Percentiles rank a stretch among this genome's conserved stretches.
Conservation (phyloP, 2,797 vertebrate genomes). For the Epinephelus awoara region DNA sequence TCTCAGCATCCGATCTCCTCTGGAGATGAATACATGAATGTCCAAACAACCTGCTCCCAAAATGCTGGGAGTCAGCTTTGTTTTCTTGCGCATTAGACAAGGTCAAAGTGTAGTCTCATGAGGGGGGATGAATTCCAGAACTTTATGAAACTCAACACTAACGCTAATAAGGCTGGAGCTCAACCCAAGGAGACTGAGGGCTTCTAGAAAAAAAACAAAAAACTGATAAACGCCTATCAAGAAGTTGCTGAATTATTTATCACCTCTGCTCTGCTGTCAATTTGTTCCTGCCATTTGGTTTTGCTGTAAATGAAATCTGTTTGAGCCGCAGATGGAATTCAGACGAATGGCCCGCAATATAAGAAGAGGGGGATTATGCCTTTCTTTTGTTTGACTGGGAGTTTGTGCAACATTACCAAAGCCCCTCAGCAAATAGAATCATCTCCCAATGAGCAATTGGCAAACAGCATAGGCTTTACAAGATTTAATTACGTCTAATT, state of each 20-base stretch:
- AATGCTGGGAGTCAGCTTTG: conserved; percentile 57
- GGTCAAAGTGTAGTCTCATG: conserved; percentile 72
- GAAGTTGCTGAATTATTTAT: conserved; percentile 83
- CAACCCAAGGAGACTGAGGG: conserved; percentile 36
- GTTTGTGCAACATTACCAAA: conserved; percentile 69
- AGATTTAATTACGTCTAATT: conserved; percentile 79
- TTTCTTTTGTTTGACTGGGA: conserved; percentile 66
- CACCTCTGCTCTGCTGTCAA: conserved; percentile 67
- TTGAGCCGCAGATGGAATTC: conserved; percentile 69
- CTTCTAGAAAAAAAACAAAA: conserved; percentile 42
- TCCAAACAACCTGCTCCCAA: conserved; percentile 56
- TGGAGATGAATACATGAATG: conserved; percentile 80
- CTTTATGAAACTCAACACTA: conserved; percentile 62
- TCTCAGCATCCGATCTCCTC: conserved; percentile 69
- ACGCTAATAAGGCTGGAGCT: conserved; percentile 59
- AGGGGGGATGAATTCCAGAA: conserved; percentile 42
- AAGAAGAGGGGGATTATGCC: conserved; percentile 61
- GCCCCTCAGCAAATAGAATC: conserved; percentile 71
- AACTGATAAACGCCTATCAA: conserved; percentile 78
- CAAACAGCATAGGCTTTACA: conserved; percentile 68
- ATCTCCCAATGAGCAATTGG: conserved; percentile 66
- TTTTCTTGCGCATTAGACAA: conserved; percentile 72
- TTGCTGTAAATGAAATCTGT: conserved; percentile 76
- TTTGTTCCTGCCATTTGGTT: conserved; percentile 72
- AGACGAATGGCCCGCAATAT: conserved; percentile 55